phyloP scores from a whole-genome alignment of 2,797 vertebrate species.

The Adrianichthys oophorus region DNA sequence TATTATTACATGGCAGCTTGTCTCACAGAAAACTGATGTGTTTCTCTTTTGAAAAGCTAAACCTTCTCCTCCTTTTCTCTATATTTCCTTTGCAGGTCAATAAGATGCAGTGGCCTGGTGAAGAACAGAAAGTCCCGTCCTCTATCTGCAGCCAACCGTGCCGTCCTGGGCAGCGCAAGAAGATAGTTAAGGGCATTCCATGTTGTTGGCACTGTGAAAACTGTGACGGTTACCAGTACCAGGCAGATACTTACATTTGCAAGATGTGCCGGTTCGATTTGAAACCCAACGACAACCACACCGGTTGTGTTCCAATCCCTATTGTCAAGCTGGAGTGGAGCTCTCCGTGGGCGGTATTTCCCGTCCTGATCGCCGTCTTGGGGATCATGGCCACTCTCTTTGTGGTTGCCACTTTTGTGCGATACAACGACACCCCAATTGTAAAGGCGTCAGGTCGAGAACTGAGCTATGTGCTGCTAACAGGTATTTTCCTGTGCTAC shows the following conservation, averaged over 20 bases:
- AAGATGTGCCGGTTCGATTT: slow-evolving; percentile 92
- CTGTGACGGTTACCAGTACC: slow-evolving; percentile 94
- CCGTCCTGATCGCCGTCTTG: slow-evolving; percentile 87
- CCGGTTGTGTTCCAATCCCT: slow-evolving; percentile 88
- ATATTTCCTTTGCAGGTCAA: slow-evolving; percentile 72
- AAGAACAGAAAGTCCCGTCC: slow-evolving; percentile 79
- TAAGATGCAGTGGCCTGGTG: slow-evolving; percentile 89
- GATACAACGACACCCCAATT: slow-evolving; percentile 95
- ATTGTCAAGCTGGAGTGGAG: slow-evolving; percentile 95
- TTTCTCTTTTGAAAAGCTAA: neutral
- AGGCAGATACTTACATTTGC: slow-evolving; percentile 90
- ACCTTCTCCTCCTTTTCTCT: neutral
- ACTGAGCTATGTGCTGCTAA: slow-evolving; percentile 94
- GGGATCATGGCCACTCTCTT: slow-evolving; percentile 92
- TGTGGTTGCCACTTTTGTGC: slow-evolving; percentile 89
- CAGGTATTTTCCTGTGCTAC: slow-evolving; percentile 94
- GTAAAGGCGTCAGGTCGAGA: slow-evolving; percentile 95
- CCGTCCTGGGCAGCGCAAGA: slow-evolving; percentile 89
- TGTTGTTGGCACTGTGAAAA: slow-evolving; percentile 98
- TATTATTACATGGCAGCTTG: neutral
- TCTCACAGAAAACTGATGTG: neutral
- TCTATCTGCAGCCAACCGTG: slow-evolving; percentile 96
- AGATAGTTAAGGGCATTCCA: slow-evolving; percentile 92
- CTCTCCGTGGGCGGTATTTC: slow-evolving; percentile 93
- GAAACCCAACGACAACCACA: slow-evolving; percentile 92